Base-by-base conservation (phyloP, 23 tunicate genomes). In the Trididemnum nubilum region DNA sequence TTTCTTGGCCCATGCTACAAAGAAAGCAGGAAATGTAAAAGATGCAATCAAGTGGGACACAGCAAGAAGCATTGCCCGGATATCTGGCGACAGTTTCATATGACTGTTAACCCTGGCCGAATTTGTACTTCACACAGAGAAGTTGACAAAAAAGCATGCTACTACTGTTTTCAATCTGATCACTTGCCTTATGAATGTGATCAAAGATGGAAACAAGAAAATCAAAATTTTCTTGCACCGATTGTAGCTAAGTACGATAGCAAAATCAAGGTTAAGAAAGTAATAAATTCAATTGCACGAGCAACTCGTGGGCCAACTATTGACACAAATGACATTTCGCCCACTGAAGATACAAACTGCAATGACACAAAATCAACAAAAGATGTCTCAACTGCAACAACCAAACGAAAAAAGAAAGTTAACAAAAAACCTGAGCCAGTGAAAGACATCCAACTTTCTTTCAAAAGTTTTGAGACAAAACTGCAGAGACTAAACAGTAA, bases 41-140 rank as follows among this genome's bases (percentile, higher is more conserved):
- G 75, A 60, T 58, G 66, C 38, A 49, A 66, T 34, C 81, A 83
- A 38, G 61, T 19, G 2, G 81, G 81, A 21, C 81, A 77, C 26
- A 1, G 25, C 36, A 59, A 57, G 1, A 12, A 40, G 25, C 31
- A 73, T 22, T 83, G 87, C 26, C 87, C 87, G 2, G 87, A 83
- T 60, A 24, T 58, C 15, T 83, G 87, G 87, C 59, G 87, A 39
- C 87, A 83, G 64, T 83, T 35, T 60, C 87, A 83, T 61, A 34
- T 73, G 34, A 83, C 87, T 5, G 44, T 39, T 9, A 58, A 51
- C 25, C 73, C 87, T 24, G 87, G 87, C 39, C 66, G 9, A 29
- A 67, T 67, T 31, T 2, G 3, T 12, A 33, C 7, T 5, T 15
- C 74, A 3, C 7, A 5, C 9, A 7, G 28, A 21, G 29, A 22